Evolutionary conservation across 2,888 invertebrate genomes (phyloP).

Genomic region (Andrena praecox): DNA sequence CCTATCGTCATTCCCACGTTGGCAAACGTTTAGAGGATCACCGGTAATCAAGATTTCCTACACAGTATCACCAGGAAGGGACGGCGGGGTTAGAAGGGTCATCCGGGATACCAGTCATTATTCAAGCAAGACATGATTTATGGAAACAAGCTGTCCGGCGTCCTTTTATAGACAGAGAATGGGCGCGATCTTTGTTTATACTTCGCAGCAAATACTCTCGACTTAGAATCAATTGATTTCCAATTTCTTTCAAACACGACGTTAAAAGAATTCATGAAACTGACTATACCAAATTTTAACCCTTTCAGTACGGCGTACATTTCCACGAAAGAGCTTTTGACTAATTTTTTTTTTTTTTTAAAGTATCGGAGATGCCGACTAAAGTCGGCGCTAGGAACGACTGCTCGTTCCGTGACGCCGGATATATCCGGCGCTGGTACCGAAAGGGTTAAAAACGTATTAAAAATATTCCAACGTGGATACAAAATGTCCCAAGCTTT

Average conservation of each 20-base stretch:
- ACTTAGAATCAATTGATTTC: neutral
- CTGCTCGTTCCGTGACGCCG: too few relatives aligned
- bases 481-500: too few relatives aligned
- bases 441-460: too few relatives aligned
- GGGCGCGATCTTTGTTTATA: slow-evolving; percentile 1
- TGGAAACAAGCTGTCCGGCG: slow-evolving; percentile 59
- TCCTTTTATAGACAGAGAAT: slow-evolving; percentile 18
- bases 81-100: slow-evolving; percentile 49
- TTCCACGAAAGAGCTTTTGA: too few relatives aligned
- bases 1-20: slow-evolving; percentile 23
- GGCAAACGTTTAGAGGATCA: slow-evolving; percentile 42
- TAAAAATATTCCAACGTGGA: too few relatives aligned
- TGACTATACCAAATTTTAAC: too few relatives aligned
- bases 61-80: slow-evolving; percentile 30
- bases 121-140: slow-evolving; percentile 72
- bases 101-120: slow-evolving; percentile 57
- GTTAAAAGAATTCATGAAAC: neutral
- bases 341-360: too few relatives aligned
- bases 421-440: too few relatives aligned
- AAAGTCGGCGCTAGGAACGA: too few relatives aligned
- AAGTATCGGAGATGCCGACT: too few relatives aligned
- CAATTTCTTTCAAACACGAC: neutral
- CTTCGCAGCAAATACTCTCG: neutral
- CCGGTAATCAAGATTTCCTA: slow-evolving; percentile 50
- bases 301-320: too few relatives aligned